Conservation (phyloP, 2,113 vertebrate species). For the Rhea americana region DNA sequence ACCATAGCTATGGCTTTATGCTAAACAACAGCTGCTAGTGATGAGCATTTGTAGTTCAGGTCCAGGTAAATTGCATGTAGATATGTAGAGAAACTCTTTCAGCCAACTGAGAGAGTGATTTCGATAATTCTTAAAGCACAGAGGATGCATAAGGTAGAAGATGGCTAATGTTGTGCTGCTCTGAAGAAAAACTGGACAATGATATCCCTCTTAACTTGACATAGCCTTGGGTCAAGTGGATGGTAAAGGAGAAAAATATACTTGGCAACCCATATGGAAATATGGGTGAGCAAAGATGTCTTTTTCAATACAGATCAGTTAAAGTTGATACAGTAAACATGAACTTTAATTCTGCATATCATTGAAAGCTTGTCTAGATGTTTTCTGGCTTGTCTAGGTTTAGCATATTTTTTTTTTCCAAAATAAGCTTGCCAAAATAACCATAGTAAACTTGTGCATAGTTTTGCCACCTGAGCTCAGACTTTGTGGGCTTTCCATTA, state of each 20-base stretch:
- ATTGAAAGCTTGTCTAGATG: neutral
- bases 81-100: neutral
- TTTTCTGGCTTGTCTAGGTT: neutral
- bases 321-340: neutral
- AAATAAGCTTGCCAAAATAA: too few relatives aligned
- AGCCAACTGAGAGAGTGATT: neutral
- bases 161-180: neutral
- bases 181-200: neutral
- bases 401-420: neutral
- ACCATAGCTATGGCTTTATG: neutral
- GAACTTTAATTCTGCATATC: neutral
- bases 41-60: neutral
- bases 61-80: neutral
- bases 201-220: neutral
- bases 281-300: neutral
- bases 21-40: neutral
- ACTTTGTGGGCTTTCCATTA: fast-evolving
- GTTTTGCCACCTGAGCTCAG: neutral
- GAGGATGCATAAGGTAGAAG: neutral
- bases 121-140: neutral
- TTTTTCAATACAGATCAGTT: neutral
- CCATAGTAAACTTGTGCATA: too few relatives aligned
- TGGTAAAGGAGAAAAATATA: neutral
- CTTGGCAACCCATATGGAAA: neutral
- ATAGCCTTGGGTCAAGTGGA: neutral